phyloP scores from a whole-genome alignment of 2,113 vertebrate genomes.

The Isurus oxyrinchus region DNA sequence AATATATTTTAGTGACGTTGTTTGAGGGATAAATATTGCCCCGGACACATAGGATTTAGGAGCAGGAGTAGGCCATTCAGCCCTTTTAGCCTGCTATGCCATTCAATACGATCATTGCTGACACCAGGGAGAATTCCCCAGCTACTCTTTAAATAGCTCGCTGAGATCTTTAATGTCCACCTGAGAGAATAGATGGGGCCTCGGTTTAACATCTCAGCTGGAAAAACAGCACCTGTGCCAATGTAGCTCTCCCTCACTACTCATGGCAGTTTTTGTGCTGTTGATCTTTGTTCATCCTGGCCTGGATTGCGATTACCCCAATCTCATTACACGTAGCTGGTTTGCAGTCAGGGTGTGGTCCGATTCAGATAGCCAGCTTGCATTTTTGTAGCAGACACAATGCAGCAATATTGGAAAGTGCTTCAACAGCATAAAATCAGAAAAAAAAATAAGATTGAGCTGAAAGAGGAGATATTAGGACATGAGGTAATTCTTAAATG shows the following conservation, averaged over 20 bases:
- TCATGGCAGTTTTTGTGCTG: background rate
- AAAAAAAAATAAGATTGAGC: background rate
- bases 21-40: background rate
- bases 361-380: background rate
- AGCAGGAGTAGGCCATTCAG: too few relatives aligned
- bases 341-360: too few relatives aligned
- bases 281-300: background rate
- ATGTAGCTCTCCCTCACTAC: too few relatives aligned
- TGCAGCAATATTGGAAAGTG: rapidly evolving
- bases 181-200: too few relatives aligned
- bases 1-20: background rate
- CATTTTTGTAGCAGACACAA: background rate
- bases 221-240: too few relatives aligned
- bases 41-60: background rate
- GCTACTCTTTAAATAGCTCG: too few relatives aligned
- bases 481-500: background rate
- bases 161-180: too few relatives aligned
- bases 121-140: too few relatives aligned
- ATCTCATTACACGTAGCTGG: background rate
- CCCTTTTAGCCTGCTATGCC: too few relatives aligned
- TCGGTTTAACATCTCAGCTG: too few relatives aligned
- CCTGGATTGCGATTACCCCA: background rate
- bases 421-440: background rate
- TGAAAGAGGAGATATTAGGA: background rate
- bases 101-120: too few relatives aligned